Evolutionary conservation across 2,797 vertebrate genomes (phyloP).

Genomic region (Macroramphosus scolopax): DNA sequence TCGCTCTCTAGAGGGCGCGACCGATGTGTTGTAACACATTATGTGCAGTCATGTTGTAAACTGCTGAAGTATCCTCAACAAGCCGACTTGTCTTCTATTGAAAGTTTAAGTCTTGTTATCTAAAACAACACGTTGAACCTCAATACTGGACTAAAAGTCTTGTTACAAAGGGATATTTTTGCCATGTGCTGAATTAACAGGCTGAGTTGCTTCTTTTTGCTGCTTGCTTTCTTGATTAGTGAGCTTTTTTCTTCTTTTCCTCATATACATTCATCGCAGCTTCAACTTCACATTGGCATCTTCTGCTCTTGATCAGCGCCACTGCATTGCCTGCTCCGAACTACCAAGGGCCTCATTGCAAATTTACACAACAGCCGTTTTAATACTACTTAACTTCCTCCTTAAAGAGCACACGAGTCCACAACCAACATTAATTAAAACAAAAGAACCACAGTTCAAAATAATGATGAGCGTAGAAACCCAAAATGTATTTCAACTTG

Average conservation of each 20-base stretch:
- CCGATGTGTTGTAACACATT: conserved; percentile 40
- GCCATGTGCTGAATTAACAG: conserved; percentile 29
- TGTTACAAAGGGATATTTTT: conserved; percentile 42
- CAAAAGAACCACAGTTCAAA: not conserved
- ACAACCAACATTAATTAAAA: not conserved
- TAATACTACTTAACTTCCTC: not conserved
- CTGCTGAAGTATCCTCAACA: conserved; percentile 50
- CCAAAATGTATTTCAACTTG: conserved; percentile 18
- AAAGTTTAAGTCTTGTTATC: conserved; percentile 50
- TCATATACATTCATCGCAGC: conserved; percentile 37
- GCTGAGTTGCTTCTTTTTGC: conserved; percentile 45
- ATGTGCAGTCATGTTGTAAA: conserved; percentile 40
- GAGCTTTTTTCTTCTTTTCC: conserved; percentile 19
- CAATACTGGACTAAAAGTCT: conserved; percentile 33
- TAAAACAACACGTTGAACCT: conserved; percentile 26
- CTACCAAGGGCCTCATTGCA: conserved; percentile 43
- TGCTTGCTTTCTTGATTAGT: conserved; percentile 46
- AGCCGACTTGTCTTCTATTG: conserved; percentile 39
- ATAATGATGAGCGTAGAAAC: not conserved
- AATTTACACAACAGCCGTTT: conserved; percentile 4
- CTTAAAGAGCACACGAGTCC: conserved; percentile 3
- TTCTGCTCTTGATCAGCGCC: conserved; percentile 21
- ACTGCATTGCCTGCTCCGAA: conserved; percentile 30
- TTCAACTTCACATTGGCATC: conserved; percentile 34
- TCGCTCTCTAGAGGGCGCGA: conserved; percentile 58